A percentile compares a stretch with the other conserved stretches of the same genome.
Conservation (phyloP, 2,797 vertebrate species). For the Bovichtus diacanthus region DNA sequence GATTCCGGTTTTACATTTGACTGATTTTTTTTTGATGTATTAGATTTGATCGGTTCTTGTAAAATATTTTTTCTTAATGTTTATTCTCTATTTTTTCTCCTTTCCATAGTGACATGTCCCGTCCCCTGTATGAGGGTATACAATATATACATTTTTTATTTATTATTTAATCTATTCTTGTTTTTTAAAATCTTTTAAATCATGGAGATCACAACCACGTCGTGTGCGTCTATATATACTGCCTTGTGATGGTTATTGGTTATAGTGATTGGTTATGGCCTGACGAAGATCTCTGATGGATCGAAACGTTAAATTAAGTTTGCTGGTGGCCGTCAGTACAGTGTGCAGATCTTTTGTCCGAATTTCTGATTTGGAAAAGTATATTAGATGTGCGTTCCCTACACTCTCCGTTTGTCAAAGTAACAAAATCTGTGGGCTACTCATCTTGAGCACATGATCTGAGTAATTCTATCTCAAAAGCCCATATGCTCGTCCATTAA, state of each 20-base stretch:
- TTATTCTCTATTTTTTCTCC: not conserved
- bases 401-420: constrained; percentile 9
- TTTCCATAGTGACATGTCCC: not conserved
- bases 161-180: no score
- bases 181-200: no score
- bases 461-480: constrained; percentile 72
- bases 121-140: not conserved
- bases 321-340: not conserved
- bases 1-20: not conserved
- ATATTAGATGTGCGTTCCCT: not conserved
- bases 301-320: not conserved
- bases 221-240: not conserved
- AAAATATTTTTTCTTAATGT: not conserved
- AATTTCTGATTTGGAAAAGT: no score
- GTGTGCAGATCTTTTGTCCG: not conserved
- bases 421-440: constrained; percentile 35
- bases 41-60: not conserved
- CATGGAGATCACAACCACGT: not conserved
- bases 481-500: constrained; percentile 64
- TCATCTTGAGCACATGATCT: constrained; percentile 58
- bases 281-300: not conserved
- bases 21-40: not conserved
- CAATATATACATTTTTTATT: no score
- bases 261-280: not conserved
- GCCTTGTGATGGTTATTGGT: not conserved